These are phyloP conservation scores for Martes martes DNA, from an alignment of 2,113 vertebrate genomes.

Conservation along the genomic window DNA sequence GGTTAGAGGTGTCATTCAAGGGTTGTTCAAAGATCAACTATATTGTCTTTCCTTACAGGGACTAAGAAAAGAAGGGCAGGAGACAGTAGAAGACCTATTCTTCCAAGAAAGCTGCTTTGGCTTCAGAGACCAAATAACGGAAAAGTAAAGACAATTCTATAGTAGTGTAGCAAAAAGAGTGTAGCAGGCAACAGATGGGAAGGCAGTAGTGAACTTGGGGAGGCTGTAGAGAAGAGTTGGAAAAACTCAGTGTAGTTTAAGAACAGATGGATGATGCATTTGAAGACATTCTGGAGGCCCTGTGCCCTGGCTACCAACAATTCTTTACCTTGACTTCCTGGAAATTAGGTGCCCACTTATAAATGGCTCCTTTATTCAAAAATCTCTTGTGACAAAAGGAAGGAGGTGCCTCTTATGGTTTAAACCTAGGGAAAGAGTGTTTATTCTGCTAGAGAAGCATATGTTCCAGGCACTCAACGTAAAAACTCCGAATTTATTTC, in stretches of 20 bases:
- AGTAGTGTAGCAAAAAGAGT: neutral
- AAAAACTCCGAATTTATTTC: neutral
- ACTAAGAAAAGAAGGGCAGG: neutral
- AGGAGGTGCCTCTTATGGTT: neutral
- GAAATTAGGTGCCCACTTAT: neutral
- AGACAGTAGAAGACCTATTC: neutral
- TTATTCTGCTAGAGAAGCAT: neutral
- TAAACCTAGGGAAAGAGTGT: neutral
- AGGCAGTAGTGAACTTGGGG: neutral
- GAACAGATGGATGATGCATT: neutral
- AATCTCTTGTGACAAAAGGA: neutral
- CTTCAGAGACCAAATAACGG: neutral
- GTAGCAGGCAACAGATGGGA: neutral
- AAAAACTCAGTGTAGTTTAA: neutral
- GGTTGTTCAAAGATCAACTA: neutral
- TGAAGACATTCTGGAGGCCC: neutral
- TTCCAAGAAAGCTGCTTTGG: neutral
- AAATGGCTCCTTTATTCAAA: neutral
- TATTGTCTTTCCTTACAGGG: neutral
- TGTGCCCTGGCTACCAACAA: neutral
- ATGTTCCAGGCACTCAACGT: neutral
- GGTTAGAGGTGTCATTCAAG: neutral
- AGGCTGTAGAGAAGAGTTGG: neutral
- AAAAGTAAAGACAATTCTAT: neutral
- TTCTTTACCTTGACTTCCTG: neutral